Conservation (phyloP, 2,888 invertebrate genomes). For the Osmoderma eremita region DNA sequence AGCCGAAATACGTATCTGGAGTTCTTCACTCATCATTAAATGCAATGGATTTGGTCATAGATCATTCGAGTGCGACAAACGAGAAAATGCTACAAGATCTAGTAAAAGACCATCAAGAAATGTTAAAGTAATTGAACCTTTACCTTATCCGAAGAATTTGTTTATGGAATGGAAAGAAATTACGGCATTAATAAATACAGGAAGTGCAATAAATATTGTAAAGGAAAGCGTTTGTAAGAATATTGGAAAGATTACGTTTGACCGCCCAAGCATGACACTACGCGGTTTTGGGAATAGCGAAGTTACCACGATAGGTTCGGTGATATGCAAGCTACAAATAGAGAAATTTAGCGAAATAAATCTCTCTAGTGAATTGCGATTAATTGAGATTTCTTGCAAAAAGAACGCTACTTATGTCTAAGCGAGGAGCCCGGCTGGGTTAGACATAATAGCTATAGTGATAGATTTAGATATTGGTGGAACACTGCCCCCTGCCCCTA, state of each 20-base stretch:
- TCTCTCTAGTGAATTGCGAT: too few relatives aligned
- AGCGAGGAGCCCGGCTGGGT: neutral
- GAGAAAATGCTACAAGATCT: too few relatives aligned
- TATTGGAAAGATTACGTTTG: neutral
- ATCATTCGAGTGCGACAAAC: neutral
- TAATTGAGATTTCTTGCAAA: too few relatives aligned
- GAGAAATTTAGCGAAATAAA: too few relatives aligned
- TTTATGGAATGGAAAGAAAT: neutral
- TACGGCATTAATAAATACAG: neutral
- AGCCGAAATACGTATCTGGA: too few relatives aligned
- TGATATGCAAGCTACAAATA: neutral
- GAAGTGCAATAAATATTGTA: conserved; percentile 2
- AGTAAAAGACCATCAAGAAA: too few relatives aligned
- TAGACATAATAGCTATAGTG: conserved; percentile 1
- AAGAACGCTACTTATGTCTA: too few relatives aligned
- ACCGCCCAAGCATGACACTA: neutral
- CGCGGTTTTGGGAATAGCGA: conserved; percentile 2
- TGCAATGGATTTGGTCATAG: neutral
- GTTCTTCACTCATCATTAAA: too few relatives aligned
- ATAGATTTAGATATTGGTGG: conserved; percentile 5
- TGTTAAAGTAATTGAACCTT: too few relatives aligned
- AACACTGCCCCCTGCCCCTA: conserved; percentile 44
- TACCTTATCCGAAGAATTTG: neutral
- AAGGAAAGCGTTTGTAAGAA: neutral
- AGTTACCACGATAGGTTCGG: neutral